Base-by-base conservation (phyloP, 2,113 vertebrate species). In the cat (Felis catus) region DNA sequence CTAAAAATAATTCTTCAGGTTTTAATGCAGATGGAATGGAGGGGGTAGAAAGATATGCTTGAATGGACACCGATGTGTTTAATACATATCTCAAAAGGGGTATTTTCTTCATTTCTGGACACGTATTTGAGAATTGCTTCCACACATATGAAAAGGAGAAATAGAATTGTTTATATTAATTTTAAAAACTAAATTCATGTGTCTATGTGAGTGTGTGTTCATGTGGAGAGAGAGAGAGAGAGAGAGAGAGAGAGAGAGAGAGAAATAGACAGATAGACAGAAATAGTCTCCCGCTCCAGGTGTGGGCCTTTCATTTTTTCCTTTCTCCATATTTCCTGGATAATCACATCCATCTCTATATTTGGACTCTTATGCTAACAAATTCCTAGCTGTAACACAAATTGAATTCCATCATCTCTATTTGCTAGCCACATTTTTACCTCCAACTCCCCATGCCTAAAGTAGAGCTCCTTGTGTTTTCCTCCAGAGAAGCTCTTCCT, bases 311-410 rank as follows among this genome's bases (percentile, higher is more conserved):
- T 92, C 41, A 21, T 70, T 61, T 39, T 85, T 90, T 45, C 11
- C 45, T 58, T 91, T 68, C 73, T 70, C 36, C 58, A 4, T 91
- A 55, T 85, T 92, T 92, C 76, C 92, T 96, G 39, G 90, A 45
- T 91, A 45, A 96, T 63, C 55, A 48, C 7, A 55, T 80, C 87
- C 25, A 76, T 74, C 65, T 71, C 66, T 81, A 1, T 70, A n/a
- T 81, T 95, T 74, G 66, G 16, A 68, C 29, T 53, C 73, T 48
- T 63, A 91, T 74, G 29, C 48, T 80, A 74, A 95, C 83, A 66
- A 76, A 93, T 66, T 95, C 41, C 70, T 93, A 88, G 58, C 29
- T 74, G 55, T 68, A 76, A 92, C 19, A 58, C 48, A 83, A 79
- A 89, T 78, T 48, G 58, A 94, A 85, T 96, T 15, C 41, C 1